Conservation (phyloP, 2,797 vertebrate genomes). For the Chromis chromis region DNA sequence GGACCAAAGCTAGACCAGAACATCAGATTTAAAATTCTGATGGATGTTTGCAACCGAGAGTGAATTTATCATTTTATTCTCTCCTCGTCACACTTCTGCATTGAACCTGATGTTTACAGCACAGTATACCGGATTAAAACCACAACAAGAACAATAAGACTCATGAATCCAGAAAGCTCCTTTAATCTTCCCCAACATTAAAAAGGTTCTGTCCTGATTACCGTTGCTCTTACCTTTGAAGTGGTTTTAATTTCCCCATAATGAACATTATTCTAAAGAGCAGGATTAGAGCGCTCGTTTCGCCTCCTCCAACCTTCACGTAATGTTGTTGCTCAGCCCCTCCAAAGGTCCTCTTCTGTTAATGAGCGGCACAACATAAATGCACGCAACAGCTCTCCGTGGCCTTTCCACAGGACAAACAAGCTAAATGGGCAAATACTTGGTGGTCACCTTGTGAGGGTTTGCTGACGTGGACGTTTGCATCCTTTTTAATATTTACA, state of each 20-base stretch:
- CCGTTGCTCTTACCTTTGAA: neutral
- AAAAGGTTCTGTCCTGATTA: slow-evolving; percentile 7
- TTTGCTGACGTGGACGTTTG: slow-evolving; percentile 41
- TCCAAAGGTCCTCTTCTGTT: slow-evolving; percentile 21
- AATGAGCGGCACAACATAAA: slow-evolving; percentile 31
- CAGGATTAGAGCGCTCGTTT: neutral
- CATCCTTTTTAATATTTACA: slow-evolving; percentile 16
- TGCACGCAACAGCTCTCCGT: slow-evolving; percentile 1
- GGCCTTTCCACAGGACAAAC: slow-evolving; percentile 43
- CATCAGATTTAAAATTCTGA: neutral
- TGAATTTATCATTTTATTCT: neutral
- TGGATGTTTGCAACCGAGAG: neutral
- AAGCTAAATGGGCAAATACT: slow-evolving; percentile 39
- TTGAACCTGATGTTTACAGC: neutral
- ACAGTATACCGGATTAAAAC: neutral
- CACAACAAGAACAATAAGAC: too few relatives aligned
- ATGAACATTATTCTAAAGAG: slow-evolving; percentile 15
- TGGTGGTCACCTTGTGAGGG: slow-evolving; percentile 43
- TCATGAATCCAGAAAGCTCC: neutral
- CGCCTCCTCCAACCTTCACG: slow-evolving; percentile 1
- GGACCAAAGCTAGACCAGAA: neutral
- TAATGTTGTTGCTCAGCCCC: neutral
- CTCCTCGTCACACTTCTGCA: neutral
- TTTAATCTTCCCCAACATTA: neutral
- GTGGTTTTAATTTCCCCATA: neutral